A percentile compares a stretch with the other conserved stretches of the same genome.
Conservation (phyloP, 2,888 invertebrate genomes). For the Drosophila pseudotalamancana region DNA sequence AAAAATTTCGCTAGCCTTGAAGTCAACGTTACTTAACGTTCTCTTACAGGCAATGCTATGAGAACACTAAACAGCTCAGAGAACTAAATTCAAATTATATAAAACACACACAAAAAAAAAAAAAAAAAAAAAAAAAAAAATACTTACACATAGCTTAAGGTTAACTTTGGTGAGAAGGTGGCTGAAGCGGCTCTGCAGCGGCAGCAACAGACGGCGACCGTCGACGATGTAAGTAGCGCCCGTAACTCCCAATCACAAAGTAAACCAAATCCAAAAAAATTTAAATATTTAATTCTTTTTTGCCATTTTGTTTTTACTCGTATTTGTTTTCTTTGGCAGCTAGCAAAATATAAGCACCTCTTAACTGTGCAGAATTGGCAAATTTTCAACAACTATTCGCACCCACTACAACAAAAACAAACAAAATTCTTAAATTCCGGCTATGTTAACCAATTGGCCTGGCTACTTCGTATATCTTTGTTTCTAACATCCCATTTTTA, state of each 20-base stretch:
- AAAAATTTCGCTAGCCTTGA: conserved; percentile 28
- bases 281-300: background rate
- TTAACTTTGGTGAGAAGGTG: conserved; percentile 72
- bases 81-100: conserved; percentile 19
- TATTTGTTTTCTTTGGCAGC: conserved; percentile 36
- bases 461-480: conserved; percentile 53
- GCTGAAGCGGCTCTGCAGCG: conserved; percentile 67
- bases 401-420: conserved; percentile 23
- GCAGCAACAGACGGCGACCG: conserved; percentile 69
- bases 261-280: conserved; percentile 32
- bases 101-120: conserved; percentile 20
- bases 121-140: conserved; percentile 30
- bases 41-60: conserved; percentile 46
- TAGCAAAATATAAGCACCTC: conserved; percentile 48
- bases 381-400: conserved; percentile 32
- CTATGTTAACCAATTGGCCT: conserved; percentile 51
- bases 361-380: conserved; percentile 46
- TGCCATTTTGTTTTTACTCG: conserved; percentile 29
- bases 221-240: conserved; percentile 72
- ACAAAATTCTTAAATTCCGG: conserved; percentile 27
- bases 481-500: conserved; percentile 49
- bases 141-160: conserved; percentile 70
- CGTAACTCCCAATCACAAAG: conserved; percentile 46
- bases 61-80: conserved; percentile 32
- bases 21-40: conserved; percentile 51